These are phyloP conservation scores for Cheiracanthium punctorium DNA, from an alignment of 2,888 invertebrate species.

Conservation along the genomic window DNA sequence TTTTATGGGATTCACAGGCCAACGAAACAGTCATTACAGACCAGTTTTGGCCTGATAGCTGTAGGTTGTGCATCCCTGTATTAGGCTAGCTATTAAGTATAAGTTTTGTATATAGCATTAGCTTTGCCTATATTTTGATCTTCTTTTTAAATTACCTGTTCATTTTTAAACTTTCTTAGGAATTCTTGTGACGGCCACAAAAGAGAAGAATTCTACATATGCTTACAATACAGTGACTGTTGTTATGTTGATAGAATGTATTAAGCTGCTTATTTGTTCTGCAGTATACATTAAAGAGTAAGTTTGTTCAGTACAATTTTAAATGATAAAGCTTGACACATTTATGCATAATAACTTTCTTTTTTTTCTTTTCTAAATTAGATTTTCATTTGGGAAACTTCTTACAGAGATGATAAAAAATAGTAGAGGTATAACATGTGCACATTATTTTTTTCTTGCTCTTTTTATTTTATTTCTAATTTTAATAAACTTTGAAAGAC, in stretches of 20 bases:
- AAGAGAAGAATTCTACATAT: conserved; percentile 86
- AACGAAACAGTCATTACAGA: too few relatives aligned
- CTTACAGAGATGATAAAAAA: conserved; percentile 71
- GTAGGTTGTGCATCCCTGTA: too few relatives aligned
- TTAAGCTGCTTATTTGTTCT: conserved; percentile 86
- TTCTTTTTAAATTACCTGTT: too few relatives aligned
- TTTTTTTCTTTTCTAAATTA: conserved; percentile 3
- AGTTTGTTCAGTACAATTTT: conserved; percentile 19
- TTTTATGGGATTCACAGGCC: too few relatives aligned
- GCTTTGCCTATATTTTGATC: too few relatives aligned
- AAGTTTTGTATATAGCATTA: too few relatives aligned
- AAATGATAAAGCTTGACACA: too few relatives aligned
- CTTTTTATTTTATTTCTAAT: too few relatives aligned
- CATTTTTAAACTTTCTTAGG: conserved; percentile 80
- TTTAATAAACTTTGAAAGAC: too few relatives aligned
- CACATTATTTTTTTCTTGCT: conserved; percentile 30
- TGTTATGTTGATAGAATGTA: conserved; percentile 89
- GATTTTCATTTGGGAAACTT: conserved; percentile 65
- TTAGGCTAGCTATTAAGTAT: too few relatives aligned
- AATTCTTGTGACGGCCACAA: conserved; percentile 92
- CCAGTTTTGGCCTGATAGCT: too few relatives aligned
- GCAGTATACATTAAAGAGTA: conserved; percentile 79
- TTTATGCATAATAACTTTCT: too few relatives aligned
- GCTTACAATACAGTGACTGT: conserved; percentile 89
- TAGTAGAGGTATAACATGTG: conserved; percentile 52